Evolutionary conservation across 1,140 invertebrate genomes (phyloP).

Genomic region (Parasteatoda tepidariorum): DNA sequence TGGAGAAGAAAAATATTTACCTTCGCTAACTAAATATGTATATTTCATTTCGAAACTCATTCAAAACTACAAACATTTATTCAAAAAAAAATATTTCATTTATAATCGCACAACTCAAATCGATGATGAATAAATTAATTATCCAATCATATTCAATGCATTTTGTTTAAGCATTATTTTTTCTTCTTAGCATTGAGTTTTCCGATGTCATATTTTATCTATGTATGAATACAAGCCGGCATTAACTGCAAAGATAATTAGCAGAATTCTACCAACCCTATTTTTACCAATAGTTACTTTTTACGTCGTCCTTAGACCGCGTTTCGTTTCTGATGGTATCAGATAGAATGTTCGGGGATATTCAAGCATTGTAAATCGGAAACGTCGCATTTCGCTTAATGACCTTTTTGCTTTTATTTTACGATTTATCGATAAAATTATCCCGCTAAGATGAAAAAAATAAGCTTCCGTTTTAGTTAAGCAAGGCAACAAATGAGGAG

Average conservation of each 20-base stretch:
- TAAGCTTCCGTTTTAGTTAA: not conserved
- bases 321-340: not conserved
- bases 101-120: too few species aligned
- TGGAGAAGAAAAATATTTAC: too few species aligned
- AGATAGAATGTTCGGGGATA: not conserved
- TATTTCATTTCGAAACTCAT: too few species aligned
- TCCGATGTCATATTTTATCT: not conserved
- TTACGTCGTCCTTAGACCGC: too few species aligned
- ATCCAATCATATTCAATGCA: not conserved
- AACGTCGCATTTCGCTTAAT: not conserved
- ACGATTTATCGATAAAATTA: not conserved
- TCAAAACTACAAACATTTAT: too few species aligned
- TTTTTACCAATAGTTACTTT: not conserved
- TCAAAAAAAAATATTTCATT: too few species aligned
- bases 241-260: not conserved
- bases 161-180: not conserved
- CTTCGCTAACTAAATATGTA: too few species aligned
- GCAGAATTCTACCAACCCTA: not conserved
- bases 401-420: not conserved
- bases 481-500: not conserved
- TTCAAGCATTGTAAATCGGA: not conserved
- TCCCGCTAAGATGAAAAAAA: not conserved
- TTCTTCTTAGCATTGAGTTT: not conserved
- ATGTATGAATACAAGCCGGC: not conserved
- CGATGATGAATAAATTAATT: not conserved